phyloP scores from a whole-genome alignment of 2,113 vertebrate species.

The Calidris pugnax region DNA sequence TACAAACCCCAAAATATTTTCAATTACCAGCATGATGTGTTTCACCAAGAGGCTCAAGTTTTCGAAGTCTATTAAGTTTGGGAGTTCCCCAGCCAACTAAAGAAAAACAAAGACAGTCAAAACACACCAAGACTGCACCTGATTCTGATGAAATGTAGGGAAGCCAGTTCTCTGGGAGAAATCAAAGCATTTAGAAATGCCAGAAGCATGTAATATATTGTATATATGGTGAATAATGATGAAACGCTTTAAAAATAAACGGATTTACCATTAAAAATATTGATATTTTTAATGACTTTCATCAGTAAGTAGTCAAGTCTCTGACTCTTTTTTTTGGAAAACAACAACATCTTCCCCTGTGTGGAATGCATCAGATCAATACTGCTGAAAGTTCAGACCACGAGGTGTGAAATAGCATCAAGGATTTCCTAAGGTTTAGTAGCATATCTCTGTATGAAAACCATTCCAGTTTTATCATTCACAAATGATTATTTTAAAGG shows the following conservation, averaged over 20 bases:
- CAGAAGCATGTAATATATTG: not conserved
- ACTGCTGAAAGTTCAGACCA: not conserved
- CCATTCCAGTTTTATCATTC: not conserved
- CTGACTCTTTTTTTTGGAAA: not conserved
- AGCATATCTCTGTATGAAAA: not conserved
- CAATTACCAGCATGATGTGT: constrained; percentile 79
- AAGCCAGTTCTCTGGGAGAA: not conserved
- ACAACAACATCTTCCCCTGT: not conserved
- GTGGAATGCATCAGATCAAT: not conserved
- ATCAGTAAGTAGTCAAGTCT: not conserved
- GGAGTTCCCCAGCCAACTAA: constrained; percentile 84
- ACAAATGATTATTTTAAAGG: not conserved
- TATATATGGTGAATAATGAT: not conserved
- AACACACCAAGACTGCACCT: constrained; percentile 9
- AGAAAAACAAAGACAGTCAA: constrained; percentile 73
- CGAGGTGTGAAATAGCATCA: not conserved
- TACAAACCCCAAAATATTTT: not conserved
- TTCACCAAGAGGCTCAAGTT: constrained; percentile 83
- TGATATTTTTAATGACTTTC: not conserved
- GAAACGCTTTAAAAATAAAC: not conserved
- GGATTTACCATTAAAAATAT: not conserved
- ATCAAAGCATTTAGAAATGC: not conserved
- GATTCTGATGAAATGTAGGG: not conserved
- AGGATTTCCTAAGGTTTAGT: not conserved
- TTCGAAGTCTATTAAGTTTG: constrained; percentile 81